These are phyloP conservation scores for Smutsia temminckii DNA, from an alignment of 2,797 vertebrate species.

Conservation along the genomic window DNA sequence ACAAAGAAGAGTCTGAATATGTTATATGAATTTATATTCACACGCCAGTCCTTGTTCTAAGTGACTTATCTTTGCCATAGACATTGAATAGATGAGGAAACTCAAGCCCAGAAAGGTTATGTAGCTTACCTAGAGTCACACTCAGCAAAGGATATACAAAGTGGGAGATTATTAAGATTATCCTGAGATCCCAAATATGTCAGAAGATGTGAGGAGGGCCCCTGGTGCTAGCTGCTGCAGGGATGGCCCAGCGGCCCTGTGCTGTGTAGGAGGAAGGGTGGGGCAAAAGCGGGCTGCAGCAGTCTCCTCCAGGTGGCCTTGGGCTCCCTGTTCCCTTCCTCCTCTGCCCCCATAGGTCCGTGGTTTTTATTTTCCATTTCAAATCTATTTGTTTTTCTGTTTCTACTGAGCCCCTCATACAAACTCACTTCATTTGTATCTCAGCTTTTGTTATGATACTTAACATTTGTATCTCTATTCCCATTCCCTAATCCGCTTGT, in stretches of 20 bases:
- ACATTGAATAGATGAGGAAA: background rate
- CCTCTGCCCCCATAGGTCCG: too few relatives aligned
- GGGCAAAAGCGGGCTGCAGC: background rate
- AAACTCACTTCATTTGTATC: background rate
- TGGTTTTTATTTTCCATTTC: background rate
- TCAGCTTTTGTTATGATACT: background rate
- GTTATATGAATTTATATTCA: background rate
- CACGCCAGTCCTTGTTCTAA: background rate
- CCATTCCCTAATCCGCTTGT: background rate
- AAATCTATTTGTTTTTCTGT: background rate
- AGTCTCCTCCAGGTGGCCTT: background rate
- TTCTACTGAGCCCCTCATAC: background rate
- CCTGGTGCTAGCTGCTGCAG: too few relatives aligned
- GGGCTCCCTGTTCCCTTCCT: too few relatives aligned
- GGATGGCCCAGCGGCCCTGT: background rate
- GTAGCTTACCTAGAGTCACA: background rate
- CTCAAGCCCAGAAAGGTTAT: background rate
- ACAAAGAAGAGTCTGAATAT: background rate
- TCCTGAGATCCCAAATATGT: background rate
- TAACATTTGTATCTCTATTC: rapidly evolving
- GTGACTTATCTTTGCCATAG: background rate
- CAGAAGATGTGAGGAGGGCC: background rate
- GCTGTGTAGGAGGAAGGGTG: background rate
- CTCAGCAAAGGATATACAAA: background rate
- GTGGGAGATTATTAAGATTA: background rate